phyloP scores from a whole-genome alignment of 2,113 vertebrate genomes.

The Pygathrix nemaeus region DNA sequence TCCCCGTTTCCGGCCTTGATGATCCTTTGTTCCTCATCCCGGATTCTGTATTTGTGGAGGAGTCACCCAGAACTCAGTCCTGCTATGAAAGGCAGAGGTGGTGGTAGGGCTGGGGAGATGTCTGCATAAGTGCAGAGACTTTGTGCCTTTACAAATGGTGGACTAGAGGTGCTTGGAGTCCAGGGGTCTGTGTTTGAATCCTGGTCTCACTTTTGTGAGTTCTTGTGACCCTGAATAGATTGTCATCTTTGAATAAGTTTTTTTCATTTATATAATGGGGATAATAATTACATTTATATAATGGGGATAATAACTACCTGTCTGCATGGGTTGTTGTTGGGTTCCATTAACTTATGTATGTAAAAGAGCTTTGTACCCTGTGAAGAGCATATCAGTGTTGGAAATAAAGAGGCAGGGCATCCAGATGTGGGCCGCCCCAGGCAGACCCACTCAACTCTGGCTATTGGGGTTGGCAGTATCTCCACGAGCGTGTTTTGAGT shows the following conservation, averaged over 20 bases:
- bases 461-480: neutral
- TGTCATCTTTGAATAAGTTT: neutral
- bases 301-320: neutral
- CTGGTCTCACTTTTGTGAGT: neutral
- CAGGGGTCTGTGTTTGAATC: neutral
- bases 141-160: neutral
- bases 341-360: neutral
- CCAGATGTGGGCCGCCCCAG: neutral
- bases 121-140: neutral
- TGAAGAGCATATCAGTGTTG: neutral
- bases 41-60: neutral
- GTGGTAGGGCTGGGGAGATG: neutral
- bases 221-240: neutral
- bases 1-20: neutral
- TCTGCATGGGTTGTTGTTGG: neutral
- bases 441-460: neutral
- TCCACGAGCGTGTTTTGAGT: neutral
- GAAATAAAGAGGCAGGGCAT: neutral
- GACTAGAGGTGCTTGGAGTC: neutral
- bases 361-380: neutral
- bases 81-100: neutral
- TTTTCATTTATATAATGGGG: neutral
- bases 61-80: neutral
- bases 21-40: neutral
- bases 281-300: neutral